A percentile compares a stretch with the other conserved stretches of the same genome.
Evolutionary conservation across 2,888 invertebrate species (phyloP).

Genomic region (Empis stercorea): DNA sequence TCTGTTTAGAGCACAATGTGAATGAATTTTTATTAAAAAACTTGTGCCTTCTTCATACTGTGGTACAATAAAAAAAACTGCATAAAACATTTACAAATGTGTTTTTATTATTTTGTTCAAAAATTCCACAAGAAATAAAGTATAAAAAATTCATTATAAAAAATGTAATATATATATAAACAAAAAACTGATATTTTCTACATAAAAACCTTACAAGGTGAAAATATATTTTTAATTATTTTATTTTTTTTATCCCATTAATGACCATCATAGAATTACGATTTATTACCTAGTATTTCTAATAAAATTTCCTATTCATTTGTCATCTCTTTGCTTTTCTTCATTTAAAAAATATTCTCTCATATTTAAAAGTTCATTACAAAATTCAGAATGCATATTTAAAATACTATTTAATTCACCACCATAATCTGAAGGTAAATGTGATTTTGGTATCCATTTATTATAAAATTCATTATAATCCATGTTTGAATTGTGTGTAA

Average conservation of each 20-base stretch:
- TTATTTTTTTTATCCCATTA: too few relatives aligned
- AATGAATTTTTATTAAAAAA: conserved; percentile 1
- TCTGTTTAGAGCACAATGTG: not conserved
- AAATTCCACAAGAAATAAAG: too few relatives aligned
- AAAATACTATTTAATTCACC: conserved; percentile 36
- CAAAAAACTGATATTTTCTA: too few relatives aligned
- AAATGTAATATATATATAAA: too few relatives aligned
- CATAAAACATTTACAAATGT: not conserved
- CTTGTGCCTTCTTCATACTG: conserved; percentile 3
- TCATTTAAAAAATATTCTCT: conserved; percentile 14
- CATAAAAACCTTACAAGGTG: too few relatives aligned
- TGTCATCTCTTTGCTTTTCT: conserved; percentile 12
- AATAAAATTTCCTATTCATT: too few relatives aligned
- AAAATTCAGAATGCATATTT: conserved; percentile 11
- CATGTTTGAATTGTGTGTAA: conserved; percentile 44
- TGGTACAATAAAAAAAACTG: conserved; percentile 2
- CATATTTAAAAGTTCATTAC: conserved; percentile 7
- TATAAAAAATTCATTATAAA: too few relatives aligned
- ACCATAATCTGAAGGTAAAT: conserved; percentile 48
- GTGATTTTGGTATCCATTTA: conserved; percentile 42
- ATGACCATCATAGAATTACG: too few relatives aligned
- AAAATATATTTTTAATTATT: too few relatives aligned
- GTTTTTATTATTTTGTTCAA: too few relatives aligned
- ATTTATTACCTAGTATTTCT: too few relatives aligned
- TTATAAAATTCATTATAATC: conserved; percentile 44